Conservation (phyloP, 2,113 vertebrate genomes). For the Notothenia coriiceps region DNA sequence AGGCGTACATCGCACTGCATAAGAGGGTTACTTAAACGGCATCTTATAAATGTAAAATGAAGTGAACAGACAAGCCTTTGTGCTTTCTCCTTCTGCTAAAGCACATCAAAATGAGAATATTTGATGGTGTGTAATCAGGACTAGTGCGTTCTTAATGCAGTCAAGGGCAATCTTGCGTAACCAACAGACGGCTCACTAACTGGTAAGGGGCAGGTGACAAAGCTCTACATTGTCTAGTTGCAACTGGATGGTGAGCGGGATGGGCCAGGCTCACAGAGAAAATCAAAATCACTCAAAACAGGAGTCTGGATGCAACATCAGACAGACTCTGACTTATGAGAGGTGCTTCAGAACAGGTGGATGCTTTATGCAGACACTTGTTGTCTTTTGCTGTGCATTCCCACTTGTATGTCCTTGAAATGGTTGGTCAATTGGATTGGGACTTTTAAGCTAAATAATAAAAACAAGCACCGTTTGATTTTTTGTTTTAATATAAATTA, state of each 20-base stretch:
- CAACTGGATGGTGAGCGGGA: slow-evolving; percentile 15
- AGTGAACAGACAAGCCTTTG: not conserved
- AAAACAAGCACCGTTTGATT: not conserved
- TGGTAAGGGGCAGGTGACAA: slow-evolving; percentile 18
- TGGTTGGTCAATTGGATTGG: not conserved
- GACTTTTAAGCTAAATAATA: not conserved
- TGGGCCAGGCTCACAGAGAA: slow-evolving; percentile 30
- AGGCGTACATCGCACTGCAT: not conserved
- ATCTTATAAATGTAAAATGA: not conserved
- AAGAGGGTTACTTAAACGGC: too few relatives aligned
- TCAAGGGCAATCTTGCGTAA: slow-evolving; percentile 38
- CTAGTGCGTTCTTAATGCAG: not conserved
- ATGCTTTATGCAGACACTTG: slow-evolving; percentile 5
- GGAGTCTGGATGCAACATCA: slow-evolving; percentile 32
- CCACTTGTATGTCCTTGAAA: not conserved
- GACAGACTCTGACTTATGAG: slow-evolving; percentile 18
- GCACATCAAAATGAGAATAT: not conserved
- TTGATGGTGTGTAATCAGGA: slow-evolving; percentile 19
- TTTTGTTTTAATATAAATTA: not conserved
- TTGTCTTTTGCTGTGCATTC: not conserved
- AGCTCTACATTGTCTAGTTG: slow-evolving; percentile 18
- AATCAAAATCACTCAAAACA: slow-evolving; percentile 59
- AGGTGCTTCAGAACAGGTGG: slow-evolving; percentile 38
- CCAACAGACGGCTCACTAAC: slow-evolving; percentile 27
- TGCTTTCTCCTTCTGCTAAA: not conserved